phyloP scores from a whole-genome alignment of 2,113 vertebrate species.

The Jacana jacana region DNA sequence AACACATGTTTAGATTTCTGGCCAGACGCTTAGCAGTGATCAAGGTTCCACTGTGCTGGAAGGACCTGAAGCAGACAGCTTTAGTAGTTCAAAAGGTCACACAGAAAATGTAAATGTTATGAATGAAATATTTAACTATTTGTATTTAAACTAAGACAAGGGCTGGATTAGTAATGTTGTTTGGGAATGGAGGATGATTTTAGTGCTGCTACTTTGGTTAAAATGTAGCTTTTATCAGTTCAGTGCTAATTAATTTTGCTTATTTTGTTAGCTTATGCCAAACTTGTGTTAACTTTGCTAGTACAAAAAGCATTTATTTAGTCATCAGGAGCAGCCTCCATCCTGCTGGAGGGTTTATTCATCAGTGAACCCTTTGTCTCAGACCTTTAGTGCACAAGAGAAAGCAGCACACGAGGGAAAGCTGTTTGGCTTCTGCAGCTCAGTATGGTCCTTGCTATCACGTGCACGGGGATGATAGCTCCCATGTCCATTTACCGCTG shows the following conservation, averaged over 20 bases:
- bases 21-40: not conserved
- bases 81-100: conserved; percentile 11
- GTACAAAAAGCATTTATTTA: not conserved
- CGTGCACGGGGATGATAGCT: not conserved
- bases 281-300: not conserved
- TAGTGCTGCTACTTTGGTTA: not conserved
- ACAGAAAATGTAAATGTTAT: conserved; percentile 24
- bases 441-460: not conserved
- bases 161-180: not conserved
- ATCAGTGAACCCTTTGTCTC: not conserved
- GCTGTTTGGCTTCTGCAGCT: not conserved
- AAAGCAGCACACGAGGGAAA: not conserved
- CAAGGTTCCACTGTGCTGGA: not conserved
- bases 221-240: not conserved
- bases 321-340: not conserved
- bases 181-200: not conserved
- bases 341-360: not conserved
- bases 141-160: not conserved
- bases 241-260: not conserved
- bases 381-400: not conserved
- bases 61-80: not conserved
- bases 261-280: not conserved
- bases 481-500: not conserved
- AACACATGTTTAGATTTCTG: not conserved
- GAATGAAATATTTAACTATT: conserved; percentile 36